phyloP scores from a whole-genome alignment of 2,113 vertebrate genomes.

The Reinhardtius hippoglossoides region DNA sequence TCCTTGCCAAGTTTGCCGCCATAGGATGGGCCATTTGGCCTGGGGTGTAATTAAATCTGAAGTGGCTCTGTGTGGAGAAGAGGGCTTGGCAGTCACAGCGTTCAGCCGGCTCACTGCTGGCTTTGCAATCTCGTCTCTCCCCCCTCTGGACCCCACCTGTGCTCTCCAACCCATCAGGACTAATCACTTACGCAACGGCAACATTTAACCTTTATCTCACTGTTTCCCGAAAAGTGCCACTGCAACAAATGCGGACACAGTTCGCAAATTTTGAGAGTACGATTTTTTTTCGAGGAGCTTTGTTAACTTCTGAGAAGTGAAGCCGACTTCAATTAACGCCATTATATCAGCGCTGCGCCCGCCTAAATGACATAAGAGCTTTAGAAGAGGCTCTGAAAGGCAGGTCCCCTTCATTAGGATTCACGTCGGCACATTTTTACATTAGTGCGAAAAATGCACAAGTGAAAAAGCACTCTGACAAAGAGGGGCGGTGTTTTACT shows the following conservation, averaged over 20 bases:
- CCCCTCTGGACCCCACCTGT: conserved; percentile 62
- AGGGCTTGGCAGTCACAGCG: conserved; percentile 48
- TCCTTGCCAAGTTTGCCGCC: conserved; percentile 40
- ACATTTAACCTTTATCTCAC: conserved; percentile 72
- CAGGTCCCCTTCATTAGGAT: conserved; percentile 68
- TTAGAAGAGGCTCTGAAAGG: conserved; percentile 63
- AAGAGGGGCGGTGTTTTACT: conserved; percentile 10
- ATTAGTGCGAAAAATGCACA: conserved; percentile 50
- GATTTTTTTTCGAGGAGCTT: conserved; percentile 16
- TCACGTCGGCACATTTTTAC: conserved; percentile 54
- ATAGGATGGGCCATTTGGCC: conserved; percentile 51
- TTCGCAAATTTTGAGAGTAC: conserved; percentile 30
- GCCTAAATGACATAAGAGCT: conserved; percentile 67
- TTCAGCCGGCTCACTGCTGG: conserved; percentile 49
- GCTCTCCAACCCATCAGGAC: conserved; percentile 62
- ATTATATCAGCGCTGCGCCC: conserved; percentile 65
- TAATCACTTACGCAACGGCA: conserved; percentile 63
- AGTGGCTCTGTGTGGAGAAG: conserved; percentile 57
- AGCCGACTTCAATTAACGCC: conserved; percentile 75
- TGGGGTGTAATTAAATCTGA: conserved; percentile 70
- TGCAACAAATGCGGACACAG: conserved; percentile 47
- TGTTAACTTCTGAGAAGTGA: conserved; percentile 62
- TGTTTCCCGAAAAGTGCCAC: conserved; percentile 59
- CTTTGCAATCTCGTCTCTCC: conserved; percentile 49
- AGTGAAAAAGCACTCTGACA: conserved; percentile 19